Percentiles rank a stretch among this genome's conserved stretches.
phyloP scores from a whole-genome alignment of 2,113 vertebrate species.

The Aythya baeri region DNA sequence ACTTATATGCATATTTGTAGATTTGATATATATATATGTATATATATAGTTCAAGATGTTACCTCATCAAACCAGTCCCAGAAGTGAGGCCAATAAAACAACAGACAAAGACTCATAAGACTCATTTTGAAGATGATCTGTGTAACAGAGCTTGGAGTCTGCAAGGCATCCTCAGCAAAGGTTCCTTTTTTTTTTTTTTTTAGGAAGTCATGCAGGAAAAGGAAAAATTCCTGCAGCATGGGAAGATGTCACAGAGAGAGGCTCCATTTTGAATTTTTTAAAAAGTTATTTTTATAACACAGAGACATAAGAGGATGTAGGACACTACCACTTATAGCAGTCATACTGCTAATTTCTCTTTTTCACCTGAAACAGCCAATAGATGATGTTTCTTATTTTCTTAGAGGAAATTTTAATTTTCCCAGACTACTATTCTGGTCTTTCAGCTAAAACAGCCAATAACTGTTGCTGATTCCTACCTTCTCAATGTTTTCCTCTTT shows the following conservation, averaged over 20 bases:
- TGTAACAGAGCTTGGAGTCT: neutral
- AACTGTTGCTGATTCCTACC: too few species aligned
- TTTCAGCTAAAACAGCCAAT: too few species aligned
- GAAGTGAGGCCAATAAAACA: neutral
- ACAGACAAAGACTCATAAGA: neutral
- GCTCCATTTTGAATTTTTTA: neutral
- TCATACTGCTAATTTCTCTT: neutral
- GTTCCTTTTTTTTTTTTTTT: neutral
- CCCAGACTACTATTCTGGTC: neutral
- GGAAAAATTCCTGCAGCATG: fast-evolving
- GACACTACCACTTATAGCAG: neutral
- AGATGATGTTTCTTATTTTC: neutral
- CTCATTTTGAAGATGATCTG: neutral
- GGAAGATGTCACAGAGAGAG: neutral
- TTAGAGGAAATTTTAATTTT: neutral
- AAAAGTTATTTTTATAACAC: neutral
- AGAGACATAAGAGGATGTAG: neutral
- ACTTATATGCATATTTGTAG: neutral
- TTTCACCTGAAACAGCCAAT: neutral
- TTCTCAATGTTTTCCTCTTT: too few species aligned
- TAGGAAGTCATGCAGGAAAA: neutral
- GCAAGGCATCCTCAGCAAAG: neutral
- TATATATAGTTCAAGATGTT: neutral
- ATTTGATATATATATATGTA: too few species aligned
- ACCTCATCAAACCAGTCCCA: neutral